Percentiles rank a stretch among this genome's conserved stretches.
Conservation (phyloP, 2,113 vertebrate species). For the Amazona vittata region DNA sequence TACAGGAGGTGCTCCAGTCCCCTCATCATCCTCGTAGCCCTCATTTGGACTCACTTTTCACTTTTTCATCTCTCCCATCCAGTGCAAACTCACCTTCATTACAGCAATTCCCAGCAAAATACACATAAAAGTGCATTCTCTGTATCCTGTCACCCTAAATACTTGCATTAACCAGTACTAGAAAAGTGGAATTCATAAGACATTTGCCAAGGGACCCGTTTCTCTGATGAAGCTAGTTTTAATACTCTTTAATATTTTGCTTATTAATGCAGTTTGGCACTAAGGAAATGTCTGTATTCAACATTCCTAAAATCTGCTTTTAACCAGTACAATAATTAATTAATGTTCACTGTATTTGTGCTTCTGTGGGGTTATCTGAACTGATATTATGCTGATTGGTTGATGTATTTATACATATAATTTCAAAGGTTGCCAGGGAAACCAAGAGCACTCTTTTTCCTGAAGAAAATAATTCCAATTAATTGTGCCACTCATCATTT, state of each 20-base stretch:
- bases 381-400: not conserved
- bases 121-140: not conserved
- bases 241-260: not conserved
- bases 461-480: not conserved
- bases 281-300: not conserved
- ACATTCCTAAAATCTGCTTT: not conserved
- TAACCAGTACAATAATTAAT: not conserved
- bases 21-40: too few species aligned
- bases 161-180: not conserved
- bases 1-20: too few species aligned
- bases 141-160: not conserved
- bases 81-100: not conserved
- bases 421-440: slow-evolving; percentile 15
- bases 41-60: not conserved
- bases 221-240: not conserved
- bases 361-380: not conserved
- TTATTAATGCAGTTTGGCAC: not conserved
- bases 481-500: not conserved
- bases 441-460: not conserved
- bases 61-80: not conserved
- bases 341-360: not conserved
- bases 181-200: not conserved
- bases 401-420: not conserved
- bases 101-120: not conserved
- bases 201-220: not conserved